Conservation (phyloP, 2,888 invertebrate genomes). For the Sipunculus nudus region DNA sequence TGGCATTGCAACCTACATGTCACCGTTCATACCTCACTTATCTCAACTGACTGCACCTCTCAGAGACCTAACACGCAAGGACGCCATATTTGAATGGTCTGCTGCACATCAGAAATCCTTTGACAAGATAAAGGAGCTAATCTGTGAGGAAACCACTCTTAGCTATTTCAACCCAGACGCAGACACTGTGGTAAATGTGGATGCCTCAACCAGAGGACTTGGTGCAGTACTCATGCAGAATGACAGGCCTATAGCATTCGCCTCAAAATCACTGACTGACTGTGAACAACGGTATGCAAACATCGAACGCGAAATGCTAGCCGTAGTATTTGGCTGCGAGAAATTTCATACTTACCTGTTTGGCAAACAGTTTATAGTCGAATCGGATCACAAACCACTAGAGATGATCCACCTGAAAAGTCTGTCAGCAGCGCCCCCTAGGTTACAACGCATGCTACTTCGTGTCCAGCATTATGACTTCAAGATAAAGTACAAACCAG, state of each 20-base stretch:
- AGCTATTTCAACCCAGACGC: slow-evolving; percentile 11
- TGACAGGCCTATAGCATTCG: slow-evolving; percentile 18
- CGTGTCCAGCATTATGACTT: slow-evolving; percentile 30
- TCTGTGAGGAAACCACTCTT: too few relatives aligned
- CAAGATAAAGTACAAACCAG: slow-evolving; percentile 20
- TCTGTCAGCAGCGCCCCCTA: slow-evolving; percentile 22
- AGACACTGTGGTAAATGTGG: slow-evolving; percentile 8
- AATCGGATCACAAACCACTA: slow-evolving; percentile 30
- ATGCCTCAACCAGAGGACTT: slow-evolving; percentile 22
- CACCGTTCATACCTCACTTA: slow-evolving; percentile 21
- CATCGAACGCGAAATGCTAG: slow-evolving; percentile 34
- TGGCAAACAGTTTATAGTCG: slow-evolving; percentile 19
- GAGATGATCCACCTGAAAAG: slow-evolving; percentile 24
- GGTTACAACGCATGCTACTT: slow-evolving; percentile 32
- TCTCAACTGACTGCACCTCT: slow-evolving; percentile 15
- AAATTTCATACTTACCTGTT: slow-evolving; percentile 28
- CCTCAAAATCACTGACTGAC: slow-evolving; percentile 23
- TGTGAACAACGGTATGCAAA: slow-evolving; percentile 21
- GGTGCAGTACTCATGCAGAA: slow-evolving; percentile 28
- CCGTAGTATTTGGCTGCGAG: slow-evolving; percentile 28
- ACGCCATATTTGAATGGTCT: slow-evolving; percentile 17
- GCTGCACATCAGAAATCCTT: too few relatives aligned
- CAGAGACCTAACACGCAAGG: slow-evolving; percentile 24
- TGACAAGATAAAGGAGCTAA: too few relatives aligned
- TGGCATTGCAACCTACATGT: slow-evolving; percentile 26